Evolutionary conservation across 2,888 invertebrate species (phyloP).

Genomic region (Nipponacmea schrenckii): DNA sequence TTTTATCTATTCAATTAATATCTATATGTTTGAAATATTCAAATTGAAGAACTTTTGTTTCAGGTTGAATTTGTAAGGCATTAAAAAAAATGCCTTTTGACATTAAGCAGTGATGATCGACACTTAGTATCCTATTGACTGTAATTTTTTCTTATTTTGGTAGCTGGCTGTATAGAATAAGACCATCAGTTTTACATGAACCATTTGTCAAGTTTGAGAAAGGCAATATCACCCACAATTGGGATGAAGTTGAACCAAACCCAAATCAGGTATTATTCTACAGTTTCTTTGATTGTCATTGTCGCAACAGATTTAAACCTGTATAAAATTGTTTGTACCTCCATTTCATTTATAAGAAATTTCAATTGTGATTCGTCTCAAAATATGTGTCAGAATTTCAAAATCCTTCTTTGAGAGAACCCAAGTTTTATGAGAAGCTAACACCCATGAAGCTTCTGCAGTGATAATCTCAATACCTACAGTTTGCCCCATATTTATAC

Average conservation of each 20-base stretch:
- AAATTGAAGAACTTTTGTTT: too few species aligned
- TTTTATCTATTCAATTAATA: too few species aligned
- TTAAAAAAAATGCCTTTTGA: too few species aligned
- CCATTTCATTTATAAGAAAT: neutral
- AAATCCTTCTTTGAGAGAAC: too few species aligned
- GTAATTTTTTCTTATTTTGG: constrained; percentile 10
- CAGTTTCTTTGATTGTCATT: neutral
- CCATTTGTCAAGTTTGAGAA: constrained; percentile 75
- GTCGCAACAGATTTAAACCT: neutral
- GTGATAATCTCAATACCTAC: too few species aligned
- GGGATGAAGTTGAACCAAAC: constrained; percentile 83
- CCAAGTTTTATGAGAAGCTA: too few species aligned
- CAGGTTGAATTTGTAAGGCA: too few species aligned
- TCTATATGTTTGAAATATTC: too few species aligned
- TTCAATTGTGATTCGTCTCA: neutral
- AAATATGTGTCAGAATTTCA: neutral
- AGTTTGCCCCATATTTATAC: too few species aligned
- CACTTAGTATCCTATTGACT: too few species aligned
- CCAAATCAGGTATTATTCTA: constrained; percentile 84
- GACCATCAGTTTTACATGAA: constrained; percentile 88
- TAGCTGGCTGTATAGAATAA: constrained; percentile 92
- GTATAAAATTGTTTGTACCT: constrained; percentile 9
- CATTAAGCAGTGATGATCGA: too few species aligned
- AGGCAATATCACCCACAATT: constrained; percentile 77
- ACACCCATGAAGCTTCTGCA: too few species aligned